Percentiles rank a stretch among this genome's conserved stretches.
Conservation (phyloP, 2,797 vertebrate genomes). For the Hirundo rustica region DNA sequence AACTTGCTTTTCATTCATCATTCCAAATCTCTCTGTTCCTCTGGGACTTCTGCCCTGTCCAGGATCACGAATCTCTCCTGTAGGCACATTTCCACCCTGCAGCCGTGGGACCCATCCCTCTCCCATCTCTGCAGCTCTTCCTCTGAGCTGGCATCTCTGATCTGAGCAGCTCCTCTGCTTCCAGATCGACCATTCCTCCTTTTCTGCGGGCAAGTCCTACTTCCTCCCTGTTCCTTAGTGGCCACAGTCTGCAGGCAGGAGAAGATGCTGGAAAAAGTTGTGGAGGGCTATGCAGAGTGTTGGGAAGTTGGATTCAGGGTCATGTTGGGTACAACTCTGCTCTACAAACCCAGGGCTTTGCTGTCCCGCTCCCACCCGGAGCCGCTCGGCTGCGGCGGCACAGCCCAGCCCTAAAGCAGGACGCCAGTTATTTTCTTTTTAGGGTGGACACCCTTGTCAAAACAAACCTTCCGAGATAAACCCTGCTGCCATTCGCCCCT, state of each 20-base stretch:
- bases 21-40: neutral
- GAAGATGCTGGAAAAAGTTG: neutral
- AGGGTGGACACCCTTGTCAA: neutral
- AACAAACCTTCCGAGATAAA: neutral
- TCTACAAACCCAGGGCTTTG: neutral
- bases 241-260: neutral
- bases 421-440: neutral
- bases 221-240: neutral
- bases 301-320: neutral
- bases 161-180: neutral
- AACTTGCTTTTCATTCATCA: neutral
- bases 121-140: neutral
- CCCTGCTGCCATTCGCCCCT: neutral
- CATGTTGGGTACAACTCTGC: fast-evolving
- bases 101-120: neutral
- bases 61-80: neutral
- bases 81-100: neutral
- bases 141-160: neutral
- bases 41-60: neutral
- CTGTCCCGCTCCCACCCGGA: fast-evolving
- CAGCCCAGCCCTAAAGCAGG: neutral
- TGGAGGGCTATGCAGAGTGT: neutral
- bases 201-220: neutral
- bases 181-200: neutral
- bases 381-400: fast-evolving